Evolutionary conservation across 1,140 invertebrate species (phyloP), one percentile per base, ranked within the genome.

Genomic region (Xylocopa sonorina): DNA sequence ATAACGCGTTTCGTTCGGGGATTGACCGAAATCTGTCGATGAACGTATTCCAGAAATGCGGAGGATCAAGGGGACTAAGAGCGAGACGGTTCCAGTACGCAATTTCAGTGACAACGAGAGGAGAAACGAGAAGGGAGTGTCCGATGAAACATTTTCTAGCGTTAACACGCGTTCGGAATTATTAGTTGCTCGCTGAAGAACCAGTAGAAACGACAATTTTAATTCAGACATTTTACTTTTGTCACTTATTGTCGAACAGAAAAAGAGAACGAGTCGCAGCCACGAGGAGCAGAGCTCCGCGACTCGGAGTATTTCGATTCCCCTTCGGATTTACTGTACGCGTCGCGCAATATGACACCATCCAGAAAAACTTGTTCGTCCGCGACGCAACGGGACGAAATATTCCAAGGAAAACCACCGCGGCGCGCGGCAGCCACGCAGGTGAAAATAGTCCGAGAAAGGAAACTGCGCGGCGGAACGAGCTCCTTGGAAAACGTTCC

Each of bases 351-450:
- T 72, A 60, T 34, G 55, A 76, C 7, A 58, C 16, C n/a, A 57
- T 57, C 1, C 7, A 57, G 50, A 82, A 81, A 84, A 87, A 87
- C 75, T 82, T 77, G 80, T 78, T 79, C 67, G 24, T 58, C 46
- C 38, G 34, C 60, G 12, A 12, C 38, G 34, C 60, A 7, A 12
- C 38, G 58, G 46, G 24, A 76, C 80, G 63, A 85, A 87, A 82
- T 82, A 74, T 88, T 88, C 68, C 80, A 82, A 82, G 78, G 84
- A 78, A 83, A 87, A 85, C 80, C 53, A 58, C 74, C 66, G 46
- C 51, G 63, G 18, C 27, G 21, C 6, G 16, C 12, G 29, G 27
- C 51, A 46, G 41, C 27, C 4, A 41, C 55, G 21, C 41, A n/a
- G 50, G 51, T 50, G 77, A 79, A 72, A 79, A 79, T 79, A 79